A percentile compares a stretch with the other conserved stretches of the same genome.
Evolutionary conservation across 2,797 vertebrate genomes (phyloP).

Genomic region (Xenopus petersii): DNA sequence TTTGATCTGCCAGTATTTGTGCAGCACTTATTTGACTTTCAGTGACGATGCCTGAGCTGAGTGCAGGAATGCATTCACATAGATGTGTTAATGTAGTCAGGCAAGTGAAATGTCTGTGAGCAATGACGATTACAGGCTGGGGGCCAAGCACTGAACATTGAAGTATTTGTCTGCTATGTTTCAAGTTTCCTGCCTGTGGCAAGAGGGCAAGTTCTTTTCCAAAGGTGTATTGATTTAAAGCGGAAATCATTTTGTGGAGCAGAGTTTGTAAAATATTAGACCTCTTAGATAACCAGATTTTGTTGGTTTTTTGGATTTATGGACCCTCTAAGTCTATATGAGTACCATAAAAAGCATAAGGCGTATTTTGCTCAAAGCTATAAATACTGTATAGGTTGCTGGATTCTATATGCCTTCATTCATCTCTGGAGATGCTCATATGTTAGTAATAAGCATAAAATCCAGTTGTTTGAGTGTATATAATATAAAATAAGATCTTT

Average conservation of each 20-base stretch:
- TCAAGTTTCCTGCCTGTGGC: neutral
- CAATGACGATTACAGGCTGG: conserved; percentile 11
- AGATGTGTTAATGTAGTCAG: conserved; percentile 10
- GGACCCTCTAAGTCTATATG: no score
- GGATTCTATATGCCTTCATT: no score
- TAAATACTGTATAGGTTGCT: no score
- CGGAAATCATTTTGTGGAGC: neutral
- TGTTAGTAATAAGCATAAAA: no score
- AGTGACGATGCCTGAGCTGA: neutral
- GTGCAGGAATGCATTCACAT: neutral
- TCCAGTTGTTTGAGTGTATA: no score
- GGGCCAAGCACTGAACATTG: conserved; percentile 27
- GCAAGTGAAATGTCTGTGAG: conserved; percentile 17
- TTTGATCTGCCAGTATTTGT: neutral
- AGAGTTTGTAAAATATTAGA: no score
- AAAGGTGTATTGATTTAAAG: conserved; percentile 23
- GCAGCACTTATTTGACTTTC: neutral
- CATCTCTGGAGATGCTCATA: no score
- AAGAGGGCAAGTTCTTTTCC: neutral
- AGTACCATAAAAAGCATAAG: no score
- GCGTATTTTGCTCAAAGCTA: no score
- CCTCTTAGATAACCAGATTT: no score
- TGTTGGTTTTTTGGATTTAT: no score
- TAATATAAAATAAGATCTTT: no score
- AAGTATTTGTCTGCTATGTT: conserved; percentile 26